Percentiles rank a stretch among this genome's conserved stretches.
Evolutionary conservation across 2,113 vertebrate genomes (phyloP).

Genomic region (Trichechus manatus): DNA sequence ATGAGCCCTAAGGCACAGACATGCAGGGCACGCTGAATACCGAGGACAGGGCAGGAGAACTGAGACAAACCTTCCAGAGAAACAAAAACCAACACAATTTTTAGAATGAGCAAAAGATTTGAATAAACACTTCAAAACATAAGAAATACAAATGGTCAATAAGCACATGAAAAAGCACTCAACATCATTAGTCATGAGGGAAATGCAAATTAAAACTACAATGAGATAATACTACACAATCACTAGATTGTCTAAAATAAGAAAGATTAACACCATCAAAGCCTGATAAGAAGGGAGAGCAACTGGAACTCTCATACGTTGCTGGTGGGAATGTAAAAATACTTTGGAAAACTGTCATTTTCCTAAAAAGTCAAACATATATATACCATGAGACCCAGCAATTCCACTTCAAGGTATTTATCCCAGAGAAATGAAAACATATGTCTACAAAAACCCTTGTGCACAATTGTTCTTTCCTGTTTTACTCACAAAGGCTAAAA

Average conservation of each 20-base stretch:
- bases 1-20: background rate
- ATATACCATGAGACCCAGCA: background rate
- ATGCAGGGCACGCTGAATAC: background rate
- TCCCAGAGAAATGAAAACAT: background rate
- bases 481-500: constrained; percentile 3
- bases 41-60: background rate
- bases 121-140: background rate
- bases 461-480: background rate
- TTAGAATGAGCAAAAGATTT: background rate
- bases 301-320: background rate
- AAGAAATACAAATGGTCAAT: background rate
- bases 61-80: background rate
- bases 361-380: background rate
- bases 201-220: background rate
- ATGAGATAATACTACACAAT: background rate
- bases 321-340: background rate
- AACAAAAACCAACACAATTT: background rate
- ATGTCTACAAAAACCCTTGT: background rate
- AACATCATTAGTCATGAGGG: background rate
- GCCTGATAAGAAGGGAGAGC: background rate
- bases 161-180: background rate
- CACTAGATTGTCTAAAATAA: background rate
- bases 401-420: background rate
- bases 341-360: background rate
- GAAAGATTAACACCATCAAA: background rate